Evolutionary conservation across 2,888 invertebrate genomes (phyloP), one percentile per base, ranked within the genome.

Genomic region (Dasysyrphus albostriatus): DNA sequence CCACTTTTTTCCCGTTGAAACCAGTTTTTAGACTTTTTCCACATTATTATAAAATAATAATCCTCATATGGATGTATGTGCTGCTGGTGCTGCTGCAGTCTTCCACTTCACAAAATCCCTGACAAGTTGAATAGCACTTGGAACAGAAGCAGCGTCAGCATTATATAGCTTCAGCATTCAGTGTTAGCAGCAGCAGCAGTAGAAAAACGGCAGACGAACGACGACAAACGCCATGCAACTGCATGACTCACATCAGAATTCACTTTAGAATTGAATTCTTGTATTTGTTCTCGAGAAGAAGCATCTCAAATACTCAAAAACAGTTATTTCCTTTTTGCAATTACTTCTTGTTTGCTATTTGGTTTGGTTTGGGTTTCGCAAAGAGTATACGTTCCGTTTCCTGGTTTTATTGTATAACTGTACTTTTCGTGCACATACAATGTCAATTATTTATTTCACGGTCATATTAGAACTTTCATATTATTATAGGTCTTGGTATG

Each of bases 101-200:
- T 80, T 80, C 63, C 70, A 84, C 70, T 80, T 75, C 42, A 70
- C 63, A 80, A 70, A 84, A 80, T 84, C 75, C 74, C 80, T 70
- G 80, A 80, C 63, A 80, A 80, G 75, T 80, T 80, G 79, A 84
- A 84, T 75, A 65, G 58, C 79, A 75, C 75, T 80, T 82, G 80
- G 58, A 37, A 49, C 34, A 19, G 16, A n/a, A 49, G 34, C 34
- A 67, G 34, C 16, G 24, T 37, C 61, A 42, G 51, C 51, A 14
- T 51, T 8, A 24, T 24, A 51, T 51, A 51, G 42, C 42, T 7
- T 19, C 9, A 44, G 61, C 29, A n/a, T n/a, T n/a, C n/a, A n/a
- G 24, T 19, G 24, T n/a, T n/a, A n/a, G 4, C 19, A 24, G 8
- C 3, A 24, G 6, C n/a, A 54, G 32, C 32, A 34, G 58, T 6